These are phyloP conservation scores for Lobophora halterata DNA, from an alignment of 2,888 invertebrate species.

Conservation along the genomic window DNA sequence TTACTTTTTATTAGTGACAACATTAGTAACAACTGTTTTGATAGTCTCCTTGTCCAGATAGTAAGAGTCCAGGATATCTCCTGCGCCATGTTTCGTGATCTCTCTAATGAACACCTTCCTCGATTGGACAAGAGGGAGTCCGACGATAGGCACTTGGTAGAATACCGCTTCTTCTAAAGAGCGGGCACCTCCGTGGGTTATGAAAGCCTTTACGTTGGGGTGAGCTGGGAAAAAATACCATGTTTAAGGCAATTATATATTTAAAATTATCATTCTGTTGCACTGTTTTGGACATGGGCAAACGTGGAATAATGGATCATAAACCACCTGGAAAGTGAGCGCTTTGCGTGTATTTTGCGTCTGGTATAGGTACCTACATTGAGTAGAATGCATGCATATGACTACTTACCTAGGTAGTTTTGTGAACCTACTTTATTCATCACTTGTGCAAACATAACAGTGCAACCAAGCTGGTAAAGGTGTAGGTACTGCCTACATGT, in stretches of 20 bases:
- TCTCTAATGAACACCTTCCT: slow-evolving; percentile 62
- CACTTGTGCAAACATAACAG: slow-evolving; percentile 8
- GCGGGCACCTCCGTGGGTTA: slow-evolving; percentile 67
- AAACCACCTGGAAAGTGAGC: too few relatives aligned
- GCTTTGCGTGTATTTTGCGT: too few relatives aligned
- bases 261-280: background rate
- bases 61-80: slow-evolving; percentile 62
- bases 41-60: slow-evolving; percentile 57
- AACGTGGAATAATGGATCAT: too few relatives aligned
- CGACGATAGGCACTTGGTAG: slow-evolving; percentile 66
- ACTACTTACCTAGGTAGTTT: too few relatives aligned
- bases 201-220: slow-evolving; percentile 66
- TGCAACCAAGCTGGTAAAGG: too few relatives aligned
- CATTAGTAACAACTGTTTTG: slow-evolving; percentile 48
- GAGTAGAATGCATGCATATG: too few relatives aligned
- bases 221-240: slow-evolving; percentile 62
- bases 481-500: too few relatives aligned
- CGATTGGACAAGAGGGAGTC: slow-evolving; percentile 59
- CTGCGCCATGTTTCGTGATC: slow-evolving; percentile 58
- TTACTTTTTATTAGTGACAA: slow-evolving; percentile 55
- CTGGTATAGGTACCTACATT: too few relatives aligned
- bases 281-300: too few relatives aligned
- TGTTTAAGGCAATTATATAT: too few relatives aligned
- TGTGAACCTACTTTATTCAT: too few relatives aligned
- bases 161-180: slow-evolving; percentile 73